A percentile compares a stretch with the other conserved stretches of the same genome.
These are phyloP conservation scores for Sebastes goodei DNA, from an alignment of 2,797 vertebrate species.

Conservation along the genomic window DNA sequence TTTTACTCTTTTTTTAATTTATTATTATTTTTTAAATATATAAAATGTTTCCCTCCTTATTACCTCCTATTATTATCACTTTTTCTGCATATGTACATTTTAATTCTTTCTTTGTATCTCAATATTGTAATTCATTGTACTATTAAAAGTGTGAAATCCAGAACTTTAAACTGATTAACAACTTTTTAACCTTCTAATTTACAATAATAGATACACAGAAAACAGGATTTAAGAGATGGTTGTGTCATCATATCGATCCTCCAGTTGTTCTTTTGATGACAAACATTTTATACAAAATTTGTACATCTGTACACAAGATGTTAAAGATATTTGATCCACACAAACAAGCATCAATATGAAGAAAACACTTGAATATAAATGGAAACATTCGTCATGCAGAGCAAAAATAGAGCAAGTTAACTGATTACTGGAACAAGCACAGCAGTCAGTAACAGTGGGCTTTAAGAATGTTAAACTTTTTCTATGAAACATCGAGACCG, in stretches of 20 bases:
- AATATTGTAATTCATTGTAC: not conserved
- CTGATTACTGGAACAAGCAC: not conserved
- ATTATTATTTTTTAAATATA: no score
- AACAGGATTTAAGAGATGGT: not conserved
- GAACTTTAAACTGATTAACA: not conserved
- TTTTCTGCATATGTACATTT: no score
- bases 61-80: no score
- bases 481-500: not conserved
- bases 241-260: not conserved
- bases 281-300: not conserved
- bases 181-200: not conserved
- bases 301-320: not conserved
- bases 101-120: not conserved
- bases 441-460: not conserved
- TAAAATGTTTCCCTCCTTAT: accelerated
- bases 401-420: not conserved
- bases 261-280: not conserved
- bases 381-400: not conserved
- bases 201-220: no score
- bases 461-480: not conserved
- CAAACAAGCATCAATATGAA: not conserved
- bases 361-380: not conserved
- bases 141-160: not conserved
- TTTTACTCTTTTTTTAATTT: no score
- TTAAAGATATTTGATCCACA: not conserved